Evolutionary conservation across 2,113 vertebrate species (phyloP).

Genomic region (human (Homo sapiens)): GRCh38 chr7:115689001-115689500

Average conservation of each 20-base stretch:
- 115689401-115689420: background rate
- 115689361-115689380: background rate
- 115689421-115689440: background rate
- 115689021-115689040: background rate
- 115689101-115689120: background rate
- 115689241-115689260: background rate
- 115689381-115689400: background rate
- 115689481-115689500: slow-evolving; percentile 42
- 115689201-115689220: background rate
- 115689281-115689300: background rate
- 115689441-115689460: slow-evolving; percentile 2
- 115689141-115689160: background rate
- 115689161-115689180: background rate
- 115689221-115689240: background rate
- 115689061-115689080: background rate
- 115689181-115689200: background rate
- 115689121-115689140: background rate
- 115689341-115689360: background rate
- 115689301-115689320: background rate
- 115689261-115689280: background rate
- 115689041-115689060: background rate
- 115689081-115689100: background rate
- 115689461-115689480: slow-evolving; percentile 41
- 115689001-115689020: background rate
- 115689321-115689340: background rate